Percentiles rank a stretch among this genome's conserved stretches.
These are phyloP conservation scores for Mixornis gularis DNA, from an alignment of 2,113 vertebrate genomes.

Conservation along the genomic window DNA sequence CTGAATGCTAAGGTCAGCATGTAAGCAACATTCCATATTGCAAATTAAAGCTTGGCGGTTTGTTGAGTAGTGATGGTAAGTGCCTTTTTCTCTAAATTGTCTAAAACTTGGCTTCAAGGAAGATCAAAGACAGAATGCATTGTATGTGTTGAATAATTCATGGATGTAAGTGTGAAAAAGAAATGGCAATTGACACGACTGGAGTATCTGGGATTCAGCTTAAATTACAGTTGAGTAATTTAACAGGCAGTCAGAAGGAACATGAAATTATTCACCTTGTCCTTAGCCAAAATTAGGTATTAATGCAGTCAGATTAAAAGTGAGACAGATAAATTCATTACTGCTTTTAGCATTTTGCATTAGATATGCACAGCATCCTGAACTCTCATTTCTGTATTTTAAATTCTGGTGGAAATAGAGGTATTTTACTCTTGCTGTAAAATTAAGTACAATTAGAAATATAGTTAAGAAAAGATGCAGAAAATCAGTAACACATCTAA, in stretches of 20 bases:
- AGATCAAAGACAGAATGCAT: neutral
- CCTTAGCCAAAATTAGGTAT: neutral
- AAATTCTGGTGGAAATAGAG: neutral
- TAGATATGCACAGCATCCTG: neutral
- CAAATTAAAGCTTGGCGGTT: neutral
- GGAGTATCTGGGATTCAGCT: neutral
- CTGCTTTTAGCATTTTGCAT: neutral
- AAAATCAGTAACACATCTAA: neutral
- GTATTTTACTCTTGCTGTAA: neutral
- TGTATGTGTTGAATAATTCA: neutral
- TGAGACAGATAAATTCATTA: neutral
- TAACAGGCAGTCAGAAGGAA: neutral
- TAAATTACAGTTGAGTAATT: neutral
- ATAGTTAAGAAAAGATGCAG: neutral
- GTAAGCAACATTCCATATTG: neutral
- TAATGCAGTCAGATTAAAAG: neutral
- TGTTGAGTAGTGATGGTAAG: neutral
- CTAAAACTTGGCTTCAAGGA: neutral
- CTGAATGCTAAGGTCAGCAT: neutral
- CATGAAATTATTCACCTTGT: neutral
- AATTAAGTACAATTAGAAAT: neutral
- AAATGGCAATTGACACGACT: neutral
- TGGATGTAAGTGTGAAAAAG: neutral
- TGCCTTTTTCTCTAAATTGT: neutral
- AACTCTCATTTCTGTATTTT: neutral